phyloP scores from a whole-genome alignment of 2,888 invertebrate genomes.

The Lysandra coridon region DNA sequence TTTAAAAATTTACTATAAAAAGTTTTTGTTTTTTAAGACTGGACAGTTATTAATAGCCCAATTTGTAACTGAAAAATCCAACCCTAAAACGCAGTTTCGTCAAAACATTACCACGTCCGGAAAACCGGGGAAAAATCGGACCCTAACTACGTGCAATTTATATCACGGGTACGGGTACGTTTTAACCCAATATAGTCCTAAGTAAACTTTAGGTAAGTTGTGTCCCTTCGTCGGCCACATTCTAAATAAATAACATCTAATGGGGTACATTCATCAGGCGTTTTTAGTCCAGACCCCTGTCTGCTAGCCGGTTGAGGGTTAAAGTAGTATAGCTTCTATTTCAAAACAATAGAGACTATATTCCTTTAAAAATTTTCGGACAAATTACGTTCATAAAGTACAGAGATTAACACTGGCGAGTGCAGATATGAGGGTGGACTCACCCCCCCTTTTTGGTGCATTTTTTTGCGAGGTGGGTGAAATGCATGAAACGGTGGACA shows the following conservation, averaged over 20 bases:
- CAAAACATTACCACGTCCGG: constrained; percentile 40
- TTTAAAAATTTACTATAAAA: no score
- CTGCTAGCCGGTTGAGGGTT: constrained; percentile 58
- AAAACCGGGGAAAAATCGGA: constrained; percentile 70
- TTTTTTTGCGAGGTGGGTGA: constrained; percentile 64
- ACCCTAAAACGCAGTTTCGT: constrained; percentile 45
- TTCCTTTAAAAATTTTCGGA: constrained; percentile 46
- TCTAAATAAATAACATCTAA: constrained; percentile 82
- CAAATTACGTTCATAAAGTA: constrained; percentile 69
- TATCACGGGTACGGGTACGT: constrained; percentile 58
- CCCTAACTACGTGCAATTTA: constrained; percentile 74
- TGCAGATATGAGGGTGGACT: constrained; percentile 60
- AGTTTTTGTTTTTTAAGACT: not conserved
- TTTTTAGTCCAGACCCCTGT: constrained; percentile 76
- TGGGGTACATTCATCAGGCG: constrained; percentile 81
- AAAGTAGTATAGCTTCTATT: constrained; percentile 36
- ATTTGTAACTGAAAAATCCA: not conserved
- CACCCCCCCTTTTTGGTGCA: constrained; percentile 73
- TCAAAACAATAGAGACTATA: constrained; percentile 45
- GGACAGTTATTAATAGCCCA: not conserved
- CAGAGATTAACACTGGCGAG: constrained; percentile 74
- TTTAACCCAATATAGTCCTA: constrained; percentile 78
- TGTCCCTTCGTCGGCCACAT: constrained; percentile 77
- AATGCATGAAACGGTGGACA: constrained; percentile 25
- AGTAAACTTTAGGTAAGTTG: constrained; percentile 77